These are phyloP conservation scores for Microtus pennsylvanicus DNA, from an alignment of 2,113 vertebrate species.

Conservation along the genomic window DNA sequence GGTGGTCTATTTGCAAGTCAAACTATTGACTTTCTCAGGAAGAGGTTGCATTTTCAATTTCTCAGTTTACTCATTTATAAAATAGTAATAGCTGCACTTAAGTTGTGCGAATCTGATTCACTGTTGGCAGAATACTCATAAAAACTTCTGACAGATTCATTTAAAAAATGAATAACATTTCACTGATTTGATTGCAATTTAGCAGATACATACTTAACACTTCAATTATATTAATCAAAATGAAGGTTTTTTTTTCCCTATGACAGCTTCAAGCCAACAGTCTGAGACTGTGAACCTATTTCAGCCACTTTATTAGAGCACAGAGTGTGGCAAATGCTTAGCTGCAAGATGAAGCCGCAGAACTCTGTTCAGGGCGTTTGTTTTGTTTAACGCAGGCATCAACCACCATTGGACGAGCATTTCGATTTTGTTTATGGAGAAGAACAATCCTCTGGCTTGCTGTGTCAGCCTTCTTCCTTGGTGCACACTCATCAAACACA, in stretches of 20 bases:
- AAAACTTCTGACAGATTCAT: slow-evolving; percentile 77
- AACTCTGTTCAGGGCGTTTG: not conserved
- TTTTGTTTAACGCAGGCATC: not conserved
- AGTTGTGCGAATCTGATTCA: slow-evolving; percentile 56
- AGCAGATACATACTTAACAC: slow-evolving; percentile 75
- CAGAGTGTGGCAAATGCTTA: slow-evolving; percentile 6
- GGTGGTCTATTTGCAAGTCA: slow-evolving; percentile 60
- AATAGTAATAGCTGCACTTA: slow-evolving; percentile 46
- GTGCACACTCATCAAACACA: not conserved
- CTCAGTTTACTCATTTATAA: slow-evolving; percentile 68
- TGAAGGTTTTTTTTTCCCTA: slow-evolving; percentile 54
- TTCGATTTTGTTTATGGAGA: not conserved
- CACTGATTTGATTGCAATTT: slow-evolving; percentile 80
- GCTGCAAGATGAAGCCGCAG: slow-evolving; percentile 54
- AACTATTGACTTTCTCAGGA: slow-evolving; percentile 46
- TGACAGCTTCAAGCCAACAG: slow-evolving; percentile 71
- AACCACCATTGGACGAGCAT: not conserved
- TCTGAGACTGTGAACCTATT: slow-evolving; percentile 62
- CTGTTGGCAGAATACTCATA: slow-evolving; percentile 64
- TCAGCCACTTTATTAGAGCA: slow-evolving; percentile 64
- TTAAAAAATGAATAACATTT: slow-evolving; percentile 79
- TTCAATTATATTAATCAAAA: slow-evolving; percentile 83
- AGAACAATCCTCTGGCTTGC: not conserved
- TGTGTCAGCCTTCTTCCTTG: accelerated
- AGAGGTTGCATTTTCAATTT: slow-evolving; percentile 51